Evolutionary conservation across 2,113 vertebrate genomes (phyloP).

Genomic region (Cryptotis parvus): DNA sequence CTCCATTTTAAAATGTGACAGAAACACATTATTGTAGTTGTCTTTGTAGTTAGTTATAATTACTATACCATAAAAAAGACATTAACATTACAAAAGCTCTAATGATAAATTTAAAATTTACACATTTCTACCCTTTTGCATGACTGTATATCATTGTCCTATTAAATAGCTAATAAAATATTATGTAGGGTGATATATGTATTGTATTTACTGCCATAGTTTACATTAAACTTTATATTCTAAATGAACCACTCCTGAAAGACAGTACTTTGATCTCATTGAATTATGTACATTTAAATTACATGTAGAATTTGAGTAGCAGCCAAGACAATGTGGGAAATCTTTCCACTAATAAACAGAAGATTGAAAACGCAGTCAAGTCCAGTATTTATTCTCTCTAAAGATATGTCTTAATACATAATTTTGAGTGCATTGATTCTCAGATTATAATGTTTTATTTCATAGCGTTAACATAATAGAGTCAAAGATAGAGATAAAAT

Average conservation of each 20-base stretch:
- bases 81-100: too few relatives aligned
- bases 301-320: slow-evolving; percentile 60
- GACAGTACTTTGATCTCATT: slow-evolving; percentile 57
- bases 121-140: not conserved
- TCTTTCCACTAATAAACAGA: slow-evolving; percentile 69
- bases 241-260: slow-evolving; percentile 50
- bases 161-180: slow-evolving; percentile 65
- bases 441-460: slow-evolving; percentile 64
- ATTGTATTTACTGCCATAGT: slow-evolving; percentile 51
- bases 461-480: slow-evolving; percentile 73
- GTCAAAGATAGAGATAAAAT: slow-evolving; percentile 47
- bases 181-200: not conserved
- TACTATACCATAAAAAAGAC: not conserved
- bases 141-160: slow-evolving; percentile 51
- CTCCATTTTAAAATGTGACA: not conserved
- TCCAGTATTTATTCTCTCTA: slow-evolving; percentile 63
- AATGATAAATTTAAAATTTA: not conserved
- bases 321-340: slow-evolving; percentile 72
- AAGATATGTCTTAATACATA: slow-evolving; percentile 71
- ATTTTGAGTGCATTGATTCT: slow-evolving; percentile 60
- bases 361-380: slow-evolving; percentile 60
- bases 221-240: slow-evolving; percentile 44
- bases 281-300: slow-evolving; percentile 70
- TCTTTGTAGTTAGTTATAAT: slow-evolving; percentile 48
- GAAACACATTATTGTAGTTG: not conserved